Evolutionary conservation across 2,797 vertebrate species (phyloP).

Genomic region (Coendou prehensilis): DNA sequence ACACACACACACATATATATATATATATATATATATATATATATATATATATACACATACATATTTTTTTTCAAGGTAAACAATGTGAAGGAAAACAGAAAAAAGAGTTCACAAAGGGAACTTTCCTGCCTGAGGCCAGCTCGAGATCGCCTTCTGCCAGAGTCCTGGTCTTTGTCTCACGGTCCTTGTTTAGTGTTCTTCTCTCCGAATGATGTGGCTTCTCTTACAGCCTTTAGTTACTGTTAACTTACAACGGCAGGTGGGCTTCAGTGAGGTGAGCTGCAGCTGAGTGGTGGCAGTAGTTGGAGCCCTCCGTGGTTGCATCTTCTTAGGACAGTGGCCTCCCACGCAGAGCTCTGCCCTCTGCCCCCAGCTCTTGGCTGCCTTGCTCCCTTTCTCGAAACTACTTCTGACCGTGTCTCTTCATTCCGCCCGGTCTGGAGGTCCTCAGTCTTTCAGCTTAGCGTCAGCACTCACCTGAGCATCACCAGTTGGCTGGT

Average conservation of each 20-base stretch:
- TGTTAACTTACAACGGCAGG: neutral
- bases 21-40: too few relatives aligned
- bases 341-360: neutral
- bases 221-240: neutral
- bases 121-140: neutral
- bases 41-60: too few relatives aligned
- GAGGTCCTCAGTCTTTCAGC: neutral
- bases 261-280: neutral
- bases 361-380: neutral
- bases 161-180: conserved; percentile 44
- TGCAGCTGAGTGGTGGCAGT: neutral
- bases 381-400: neutral
- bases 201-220: neutral
- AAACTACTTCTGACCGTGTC: neutral
- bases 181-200: conserved; percentile 11
- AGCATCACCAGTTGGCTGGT: neutral
- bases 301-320: neutral
- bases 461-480: neutral
- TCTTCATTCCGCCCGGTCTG: neutral
- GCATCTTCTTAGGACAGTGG: neutral
- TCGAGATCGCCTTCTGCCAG: neutral
- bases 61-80: neutral
- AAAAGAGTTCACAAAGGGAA: neutral
- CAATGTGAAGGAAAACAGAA: conserved; percentile 17
- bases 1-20: too few relatives aligned